Evolutionary conservation across 2,888 invertebrate species (phyloP), one percentile per base, ranked within the genome.

Genomic region (Tachina fera): DNA sequence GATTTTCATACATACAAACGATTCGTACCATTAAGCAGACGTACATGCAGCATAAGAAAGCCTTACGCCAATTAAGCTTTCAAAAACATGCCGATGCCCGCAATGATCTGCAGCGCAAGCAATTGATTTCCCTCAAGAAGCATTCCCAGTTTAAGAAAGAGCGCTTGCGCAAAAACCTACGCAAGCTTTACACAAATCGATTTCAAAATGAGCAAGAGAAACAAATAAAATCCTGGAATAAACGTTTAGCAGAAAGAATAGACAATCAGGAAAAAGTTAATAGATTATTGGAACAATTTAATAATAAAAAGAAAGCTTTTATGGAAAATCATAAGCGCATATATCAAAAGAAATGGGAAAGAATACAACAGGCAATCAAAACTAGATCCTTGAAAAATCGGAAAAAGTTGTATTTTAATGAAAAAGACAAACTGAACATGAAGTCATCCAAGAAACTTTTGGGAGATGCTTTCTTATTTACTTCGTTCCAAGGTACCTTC

Each of bases 51-150:
- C 90, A 91, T 78, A 90, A 90, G 41, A 91, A 90, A 49, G 84
- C 89, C 72, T 68, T 91, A 3, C 89, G 89, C 3, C 88, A 90
- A 19, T 88, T 90, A 85, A 88, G 87, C 0, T 88, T 91, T 4
- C 87, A 90, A 76, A 89, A 90, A 41, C 89, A 90, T 56, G 86
- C 89, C 14, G 89, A 89, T 16, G 72, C 88, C 10, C 88, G 89
- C 14, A 74, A 87, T 47, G 92, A 93, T 83, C 58, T 91, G 53
- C 89, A 90, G 79, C 89, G 91, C 8, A 91, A 91, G 41, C 88
- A 90, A 13, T 68, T 92, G 11, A 92, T 93, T 43, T 89, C 89
- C n/a, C 77, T 91, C 5, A 93, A 93, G 86, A 92, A 92, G 77
- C 83, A 89, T 14, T 89, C 90, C 43, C 90, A 91, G 71, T 90